phyloP scores from a whole-genome alignment of 2,797 vertebrate species.

The Sebastes goodei region DNA sequence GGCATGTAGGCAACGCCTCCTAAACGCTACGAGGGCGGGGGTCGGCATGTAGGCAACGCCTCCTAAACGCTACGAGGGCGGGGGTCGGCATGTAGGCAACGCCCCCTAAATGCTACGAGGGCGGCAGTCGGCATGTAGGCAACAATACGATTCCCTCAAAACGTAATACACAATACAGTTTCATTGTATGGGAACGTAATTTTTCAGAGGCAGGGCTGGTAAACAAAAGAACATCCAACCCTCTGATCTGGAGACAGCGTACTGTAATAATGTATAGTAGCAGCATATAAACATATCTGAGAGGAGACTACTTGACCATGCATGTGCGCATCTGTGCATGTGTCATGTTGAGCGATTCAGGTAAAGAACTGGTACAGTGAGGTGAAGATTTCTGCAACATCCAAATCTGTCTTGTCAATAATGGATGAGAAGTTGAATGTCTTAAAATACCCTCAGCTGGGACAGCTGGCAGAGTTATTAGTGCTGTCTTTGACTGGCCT shows the following conservation, averaged over 20 bases:
- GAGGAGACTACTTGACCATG: neutral
- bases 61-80: rapidly evolving
- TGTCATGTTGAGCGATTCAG: neutral
- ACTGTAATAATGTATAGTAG: neutral
- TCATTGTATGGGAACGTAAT: rapidly evolving
- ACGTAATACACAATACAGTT: too few relatives aligned
- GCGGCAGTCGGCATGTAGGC: rapidly evolving
- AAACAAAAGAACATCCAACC: too few relatives aligned
- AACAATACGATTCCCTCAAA: too few relatives aligned
- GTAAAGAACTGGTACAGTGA: neutral
- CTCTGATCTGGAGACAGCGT: neutral
- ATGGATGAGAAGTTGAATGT: constrained; percentile 47
- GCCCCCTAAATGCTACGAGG: too few relatives aligned
- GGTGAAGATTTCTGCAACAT: constrained; percentile 13
- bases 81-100: rapidly evolving
- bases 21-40: rapidly evolving
- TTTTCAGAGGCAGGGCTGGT: too few relatives aligned
- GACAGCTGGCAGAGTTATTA: constrained; percentile 50
- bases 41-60: too few relatives aligned
- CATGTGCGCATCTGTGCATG: neutral
- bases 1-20: rapidly evolving
- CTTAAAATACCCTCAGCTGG: constrained; percentile 49
- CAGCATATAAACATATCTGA: neutral
- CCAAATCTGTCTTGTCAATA: constrained; percentile 38
- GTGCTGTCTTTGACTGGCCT: constrained; percentile 45